Evolutionary conservation across 2,797 vertebrate genomes (phyloP).

Genomic region (Nyctibius grandis): DNA sequence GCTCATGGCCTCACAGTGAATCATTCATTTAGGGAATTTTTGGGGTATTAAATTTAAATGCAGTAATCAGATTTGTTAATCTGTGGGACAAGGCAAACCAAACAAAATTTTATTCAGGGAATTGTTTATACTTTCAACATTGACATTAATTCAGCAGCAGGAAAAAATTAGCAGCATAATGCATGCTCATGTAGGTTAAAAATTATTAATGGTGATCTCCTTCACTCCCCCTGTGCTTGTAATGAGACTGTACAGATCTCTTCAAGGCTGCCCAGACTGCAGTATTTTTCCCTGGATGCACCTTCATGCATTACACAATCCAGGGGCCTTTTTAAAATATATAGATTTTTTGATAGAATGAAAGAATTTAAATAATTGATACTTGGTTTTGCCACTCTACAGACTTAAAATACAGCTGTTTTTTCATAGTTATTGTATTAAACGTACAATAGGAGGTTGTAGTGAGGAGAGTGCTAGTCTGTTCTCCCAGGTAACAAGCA

Average conservation of each 20-base stretch:
- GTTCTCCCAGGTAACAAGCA: no score
- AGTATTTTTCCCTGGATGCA: not conserved
- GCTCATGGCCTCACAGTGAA: slow-evolving; percentile 34
- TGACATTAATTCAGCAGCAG: slow-evolving; percentile 35
- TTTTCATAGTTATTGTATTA: not conserved
- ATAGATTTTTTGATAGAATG: not conserved
- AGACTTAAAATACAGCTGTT: not conserved
- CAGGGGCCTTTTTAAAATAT: not conserved
- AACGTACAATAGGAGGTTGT: no score
- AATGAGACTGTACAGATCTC: not conserved
- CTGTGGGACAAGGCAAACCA: slow-evolving; percentile 34
- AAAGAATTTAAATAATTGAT: not conserved
- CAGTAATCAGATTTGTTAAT: slow-evolving; percentile 59
- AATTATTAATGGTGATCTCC: not conserved
- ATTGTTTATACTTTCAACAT: slow-evolving; percentile 26
- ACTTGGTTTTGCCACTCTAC: not conserved
- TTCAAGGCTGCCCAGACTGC: not conserved
- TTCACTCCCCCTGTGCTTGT: not conserved
- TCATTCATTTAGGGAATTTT: slow-evolving; percentile 55
- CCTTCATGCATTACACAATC: not conserved
- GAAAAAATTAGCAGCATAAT: slow-evolving; percentile 23
- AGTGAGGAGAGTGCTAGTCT: no score
- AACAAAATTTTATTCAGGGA: not conserved
- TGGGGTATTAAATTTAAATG: slow-evolving; percentile 40
- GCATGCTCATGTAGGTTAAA: not conserved